A percentile compares a stretch with the other conserved stretches of the same genome.
Conservation (phyloP, 2,888 invertebrate species). For the Ecliptopera silaceata region DNA sequence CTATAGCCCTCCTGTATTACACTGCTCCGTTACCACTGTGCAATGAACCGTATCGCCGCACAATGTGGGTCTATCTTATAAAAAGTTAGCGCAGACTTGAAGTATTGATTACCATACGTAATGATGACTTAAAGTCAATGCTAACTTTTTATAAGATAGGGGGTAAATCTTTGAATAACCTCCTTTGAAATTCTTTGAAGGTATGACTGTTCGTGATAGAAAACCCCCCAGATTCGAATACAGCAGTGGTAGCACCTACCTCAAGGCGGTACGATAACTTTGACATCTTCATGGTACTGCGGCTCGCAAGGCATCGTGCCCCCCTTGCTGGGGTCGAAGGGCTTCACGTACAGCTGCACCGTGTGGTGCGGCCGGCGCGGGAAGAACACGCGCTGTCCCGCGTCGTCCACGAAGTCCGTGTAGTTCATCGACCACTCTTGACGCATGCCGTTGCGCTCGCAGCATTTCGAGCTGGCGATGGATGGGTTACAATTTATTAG, state of each 20-base stretch:
- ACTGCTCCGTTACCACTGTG: too few species aligned
- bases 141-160: too few species aligned
- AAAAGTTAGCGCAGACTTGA: too few species aligned
- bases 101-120: too few species aligned
- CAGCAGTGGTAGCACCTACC: not conserved
- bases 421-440: conserved; percentile 77
- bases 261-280: conserved; percentile 6
- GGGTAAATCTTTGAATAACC: too few species aligned
- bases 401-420: conserved; percentile 71
- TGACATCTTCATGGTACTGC: conserved; percentile 28
- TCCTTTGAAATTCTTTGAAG: too few species aligned
- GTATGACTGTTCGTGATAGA: too few species aligned
- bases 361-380: conserved; percentile 75
- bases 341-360: conserved; percentile 69
- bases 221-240: too few species aligned
- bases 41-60: too few species aligned
- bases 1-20: too few species aligned
- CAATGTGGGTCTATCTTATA: too few species aligned
- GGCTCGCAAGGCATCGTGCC: conserved; percentile 47
- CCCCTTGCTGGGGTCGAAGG: conserved; percentile 43
- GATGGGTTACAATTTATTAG: not conserved
- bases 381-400: conserved; percentile 74
- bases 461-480: conserved; percentile 65
- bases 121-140: too few species aligned
- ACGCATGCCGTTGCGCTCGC: conserved; percentile 76